Evolutionary conservation across 1,140 invertebrate species (phyloP).

Genomic region (Macrotrachela quadricornifera): DNA sequence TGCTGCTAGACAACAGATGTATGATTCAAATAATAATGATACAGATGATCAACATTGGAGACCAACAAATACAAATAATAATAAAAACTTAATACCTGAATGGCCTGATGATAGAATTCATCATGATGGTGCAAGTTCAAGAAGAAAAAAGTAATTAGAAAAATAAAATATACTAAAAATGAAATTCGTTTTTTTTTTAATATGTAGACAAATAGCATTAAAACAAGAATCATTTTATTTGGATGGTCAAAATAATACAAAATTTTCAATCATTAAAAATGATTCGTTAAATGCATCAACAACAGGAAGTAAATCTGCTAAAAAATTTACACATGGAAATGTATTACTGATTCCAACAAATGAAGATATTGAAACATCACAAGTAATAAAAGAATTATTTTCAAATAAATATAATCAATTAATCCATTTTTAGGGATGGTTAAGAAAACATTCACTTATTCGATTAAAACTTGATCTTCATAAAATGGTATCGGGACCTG

Average conservation of each 20-base stretch:
- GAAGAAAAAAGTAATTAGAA: background rate
- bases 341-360: slow-evolving; percentile 16
- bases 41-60: too few relatives aligned
- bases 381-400: too few relatives aligned
- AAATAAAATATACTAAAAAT: background rate
- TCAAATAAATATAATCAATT: too few relatives aligned
- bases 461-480: slow-evolving; percentile 23
- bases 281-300: too few relatives aligned
- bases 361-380: slow-evolving; percentile 19
- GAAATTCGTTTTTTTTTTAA: background rate
- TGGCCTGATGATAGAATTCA: background rate
- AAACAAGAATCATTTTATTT: slow-evolving; percentile 7
- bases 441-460: slow-evolving; percentile 12
- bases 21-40: too few relatives aligned
- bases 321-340: slow-evolving; percentile 15
- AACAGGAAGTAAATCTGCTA: slow-evolving; percentile 14
- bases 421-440: slow-evolving; percentile 15
- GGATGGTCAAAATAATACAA: background rate
- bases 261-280: slow-evolving; percentile 19
- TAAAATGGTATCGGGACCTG: slow-evolving; percentile 24
- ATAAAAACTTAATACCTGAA: background rate
- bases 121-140: background rate
- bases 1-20: too few relatives aligned
- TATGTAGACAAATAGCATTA: background rate
- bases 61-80: too few relatives aligned